These are phyloP conservation scores for Ia io DNA, from an alignment of 2,113 vertebrate genomes.

Conservation along the genomic window DNA sequence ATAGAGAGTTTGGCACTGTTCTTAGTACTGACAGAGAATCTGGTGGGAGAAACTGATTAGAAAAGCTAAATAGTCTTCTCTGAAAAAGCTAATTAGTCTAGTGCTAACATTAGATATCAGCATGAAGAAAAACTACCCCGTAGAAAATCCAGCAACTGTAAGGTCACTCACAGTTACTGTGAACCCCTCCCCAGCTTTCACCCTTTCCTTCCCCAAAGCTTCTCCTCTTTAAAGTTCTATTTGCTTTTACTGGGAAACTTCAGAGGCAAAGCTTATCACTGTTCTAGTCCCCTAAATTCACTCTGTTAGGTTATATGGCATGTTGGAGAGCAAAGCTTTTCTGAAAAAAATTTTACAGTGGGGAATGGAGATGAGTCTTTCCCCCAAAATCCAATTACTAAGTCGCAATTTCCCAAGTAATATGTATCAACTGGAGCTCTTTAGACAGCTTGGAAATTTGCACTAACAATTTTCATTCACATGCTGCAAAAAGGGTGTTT, in stretches of 20 bases:
- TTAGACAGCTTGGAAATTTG: constrained; percentile 69
- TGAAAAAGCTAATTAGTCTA: background rate
- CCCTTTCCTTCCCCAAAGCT: background rate
- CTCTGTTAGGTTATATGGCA: constrained; percentile 64
- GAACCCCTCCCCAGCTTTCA: rapidly evolving
- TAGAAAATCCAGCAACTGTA: background rate
- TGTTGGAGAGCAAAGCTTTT: constrained; percentile 71
- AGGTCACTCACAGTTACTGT: background rate
- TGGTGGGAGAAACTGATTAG: background rate
- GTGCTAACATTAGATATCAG: background rate
- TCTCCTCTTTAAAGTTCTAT: constrained; percentile 64
- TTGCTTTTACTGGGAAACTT: constrained; percentile 65
- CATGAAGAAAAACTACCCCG: background rate
- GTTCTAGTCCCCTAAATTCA: constrained; percentile 66
- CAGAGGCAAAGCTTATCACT: constrained; percentile 45
- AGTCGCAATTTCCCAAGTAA: constrained; percentile 22
- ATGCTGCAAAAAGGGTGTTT: constrained; percentile 62
- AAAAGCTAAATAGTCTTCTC: background rate
- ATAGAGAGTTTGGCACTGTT: background rate
- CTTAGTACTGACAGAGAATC: background rate
- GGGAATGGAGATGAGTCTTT: constrained; percentile 61
- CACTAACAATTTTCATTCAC: constrained; percentile 58
- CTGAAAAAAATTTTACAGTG: constrained; percentile 70
- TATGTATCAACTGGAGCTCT: constrained; percentile 58
- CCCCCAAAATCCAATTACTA: constrained; percentile 60